phyloP scores from a whole-genome alignment of 2,888 invertebrate species.

The Scaptomyza polygonia region DNA sequence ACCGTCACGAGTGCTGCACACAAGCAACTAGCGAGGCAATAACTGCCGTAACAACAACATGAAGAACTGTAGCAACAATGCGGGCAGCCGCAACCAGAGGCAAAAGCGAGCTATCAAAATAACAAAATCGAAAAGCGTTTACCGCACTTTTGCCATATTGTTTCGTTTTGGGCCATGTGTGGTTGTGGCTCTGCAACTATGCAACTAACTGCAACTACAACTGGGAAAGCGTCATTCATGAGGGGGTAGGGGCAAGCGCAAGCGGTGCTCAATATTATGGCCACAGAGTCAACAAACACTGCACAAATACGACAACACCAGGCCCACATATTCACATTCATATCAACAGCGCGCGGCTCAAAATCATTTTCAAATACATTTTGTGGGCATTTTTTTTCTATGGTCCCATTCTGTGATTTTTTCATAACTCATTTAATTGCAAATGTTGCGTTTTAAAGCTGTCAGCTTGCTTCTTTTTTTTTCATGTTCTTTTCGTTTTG shows the following conservation, averaged over 20 bases:
- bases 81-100: conserved; percentile 42
- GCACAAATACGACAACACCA: conserved; percentile 19
- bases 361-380: conserved; percentile 66
- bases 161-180: conserved; percentile 45
- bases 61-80: conserved; percentile 32
- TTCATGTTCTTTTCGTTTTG: not conserved
- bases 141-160: conserved; percentile 63
- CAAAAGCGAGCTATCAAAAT: conserved; percentile 63
- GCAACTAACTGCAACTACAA: conserved; percentile 31
- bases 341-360: conserved; percentile 45
- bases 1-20: conserved; percentile 33
- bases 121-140: conserved; percentile 63
- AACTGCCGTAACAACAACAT: conserved; percentile 3
- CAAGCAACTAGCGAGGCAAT: conserved; percentile 16
- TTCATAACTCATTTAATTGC: conserved; percentile 53
- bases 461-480: conserved; percentile 17
- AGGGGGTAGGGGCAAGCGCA: too few species aligned
- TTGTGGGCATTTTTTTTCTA: conserved; percentile 32
- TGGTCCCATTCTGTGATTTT: conserved; percentile 4
- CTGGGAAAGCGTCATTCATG: not conserved
- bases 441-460: conserved; percentile 51
- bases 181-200: conserved; percentile 47
- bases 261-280: conserved; percentile 44
- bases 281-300: conserved; percentile 58
- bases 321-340: conserved; percentile 7